phyloP scores from a whole-genome alignment of 2,113 vertebrate genomes.

The Euleptes europaea region DNA sequence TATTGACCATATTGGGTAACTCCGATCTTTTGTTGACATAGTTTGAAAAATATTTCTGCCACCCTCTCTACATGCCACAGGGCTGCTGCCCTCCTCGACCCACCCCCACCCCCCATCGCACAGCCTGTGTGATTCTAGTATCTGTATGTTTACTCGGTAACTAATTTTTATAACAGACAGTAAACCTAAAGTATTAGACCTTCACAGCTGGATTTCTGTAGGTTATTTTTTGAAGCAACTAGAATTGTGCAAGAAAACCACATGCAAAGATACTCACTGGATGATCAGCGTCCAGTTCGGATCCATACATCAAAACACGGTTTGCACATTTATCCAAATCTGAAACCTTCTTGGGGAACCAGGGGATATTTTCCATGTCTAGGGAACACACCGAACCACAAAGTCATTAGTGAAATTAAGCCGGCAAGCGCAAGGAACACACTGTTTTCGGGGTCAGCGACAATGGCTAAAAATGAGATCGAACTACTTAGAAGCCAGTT shows the following conservation, averaged over 20 bases:
- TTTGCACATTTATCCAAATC: conserved; percentile 96
- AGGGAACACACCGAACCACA: conserved; percentile 55
- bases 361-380: conserved; percentile 88
- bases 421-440: conserved; percentile 21
- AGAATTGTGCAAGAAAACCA: not conserved
- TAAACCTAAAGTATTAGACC: not conserved
- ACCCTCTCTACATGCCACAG: too few species aligned
- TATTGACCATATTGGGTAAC: not conserved
- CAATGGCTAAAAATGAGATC: conserved; percentile 32
- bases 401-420: conserved; percentile 15
- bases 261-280: conserved; percentile 73
- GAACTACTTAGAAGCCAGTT: conserved; percentile 47
- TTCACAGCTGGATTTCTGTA: not conserved
- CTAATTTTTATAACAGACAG: not conserved
- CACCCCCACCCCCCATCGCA: too few species aligned
- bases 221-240: not conserved
- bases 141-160: not conserved
- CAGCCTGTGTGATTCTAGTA: not conserved
- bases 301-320: conserved; percentile 95
- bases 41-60: not conserved
- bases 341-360: conserved; percentile 97
- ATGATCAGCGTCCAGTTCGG: conserved; percentile 93
- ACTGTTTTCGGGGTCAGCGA: conserved; percentile 22
- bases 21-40: not conserved
- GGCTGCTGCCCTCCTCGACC: too few species aligned